Evolutionary conservation across 2,113 vertebrate species (phyloP).

Genomic region (Cyanoliseus patagonus): DNA sequence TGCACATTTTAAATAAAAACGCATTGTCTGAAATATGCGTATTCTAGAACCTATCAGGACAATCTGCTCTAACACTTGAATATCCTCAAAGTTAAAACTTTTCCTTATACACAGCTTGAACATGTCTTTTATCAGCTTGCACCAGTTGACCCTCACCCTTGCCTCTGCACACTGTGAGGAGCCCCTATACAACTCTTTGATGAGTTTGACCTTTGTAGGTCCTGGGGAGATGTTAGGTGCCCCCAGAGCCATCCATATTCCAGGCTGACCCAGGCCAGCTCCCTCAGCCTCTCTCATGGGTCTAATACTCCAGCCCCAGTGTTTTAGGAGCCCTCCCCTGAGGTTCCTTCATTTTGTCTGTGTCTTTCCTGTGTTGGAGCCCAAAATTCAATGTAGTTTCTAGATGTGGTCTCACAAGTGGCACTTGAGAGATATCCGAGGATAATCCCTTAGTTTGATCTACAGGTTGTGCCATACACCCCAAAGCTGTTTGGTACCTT

Average conservation of each 20-base stretch:
- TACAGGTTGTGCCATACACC: background rate
- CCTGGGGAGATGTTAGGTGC: background rate
- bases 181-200: background rate
- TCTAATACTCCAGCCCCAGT: background rate
- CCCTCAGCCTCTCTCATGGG: background rate
- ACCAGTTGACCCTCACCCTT: background rate
- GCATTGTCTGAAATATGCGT: background rate
- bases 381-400: background rate
- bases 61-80: background rate
- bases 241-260: background rate
- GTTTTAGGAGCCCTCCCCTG: background rate
- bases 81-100: background rate
- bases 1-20: background rate
- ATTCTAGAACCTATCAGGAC: background rate
- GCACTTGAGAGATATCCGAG: background rate
- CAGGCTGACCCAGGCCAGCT: background rate
- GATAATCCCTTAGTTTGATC: background rate
- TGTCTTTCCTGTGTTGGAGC: background rate
- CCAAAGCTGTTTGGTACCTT: background rate
- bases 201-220: accelerated
- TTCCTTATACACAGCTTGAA: accelerated
- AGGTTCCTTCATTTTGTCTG: background rate
- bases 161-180: background rate
- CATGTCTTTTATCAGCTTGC: background rate
- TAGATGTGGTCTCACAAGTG: background rate